Conservation (phyloP, 2,888 invertebrate species). For the Leptinotarsa haldemani region DNA sequence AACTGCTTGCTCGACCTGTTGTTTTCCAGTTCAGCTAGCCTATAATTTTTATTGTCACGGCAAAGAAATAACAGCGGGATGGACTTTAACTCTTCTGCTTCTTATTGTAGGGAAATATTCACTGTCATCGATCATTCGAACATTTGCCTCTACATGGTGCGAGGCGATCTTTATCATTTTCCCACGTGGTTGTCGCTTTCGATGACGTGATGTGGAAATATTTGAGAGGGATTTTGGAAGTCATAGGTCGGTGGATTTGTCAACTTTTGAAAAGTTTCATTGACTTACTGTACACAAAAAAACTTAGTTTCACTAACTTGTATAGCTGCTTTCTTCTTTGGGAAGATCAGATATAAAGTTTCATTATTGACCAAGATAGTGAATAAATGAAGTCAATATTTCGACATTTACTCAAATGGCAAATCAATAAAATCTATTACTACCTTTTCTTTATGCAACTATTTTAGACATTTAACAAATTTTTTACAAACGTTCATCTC, state of each 20-base stretch:
- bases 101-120: slow-evolving; percentile 61
- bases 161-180: slow-evolving; percentile 11
- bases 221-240: not conserved
- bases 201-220: not conserved
- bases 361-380: too few species aligned
- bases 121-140: slow-evolving; percentile 62
- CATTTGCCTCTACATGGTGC: slow-evolving; percentile 25
- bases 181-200: slow-evolving; percentile 8
- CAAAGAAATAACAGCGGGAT: slow-evolving; percentile 70
- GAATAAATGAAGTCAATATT: too few species aligned
- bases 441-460: too few species aligned
- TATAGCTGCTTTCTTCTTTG: too few species aligned
- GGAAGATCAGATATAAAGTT: too few species aligned
- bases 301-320: too few species aligned
- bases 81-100: slow-evolving; percentile 61
- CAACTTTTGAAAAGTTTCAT: not conserved
- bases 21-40: slow-evolving; percentile 73
- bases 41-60: slow-evolving; percentile 74
- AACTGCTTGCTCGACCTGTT: slow-evolving; percentile 68
- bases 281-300: too few species aligned
- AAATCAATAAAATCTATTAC: too few species aligned
- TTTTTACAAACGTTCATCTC: too few species aligned
- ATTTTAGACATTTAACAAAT: too few species aligned
- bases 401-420: too few species aligned
- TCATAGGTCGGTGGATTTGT: not conserved